Base-by-base conservation (phyloP, 2,113 vertebrate species). In the Calcarius ornatus region DNA sequence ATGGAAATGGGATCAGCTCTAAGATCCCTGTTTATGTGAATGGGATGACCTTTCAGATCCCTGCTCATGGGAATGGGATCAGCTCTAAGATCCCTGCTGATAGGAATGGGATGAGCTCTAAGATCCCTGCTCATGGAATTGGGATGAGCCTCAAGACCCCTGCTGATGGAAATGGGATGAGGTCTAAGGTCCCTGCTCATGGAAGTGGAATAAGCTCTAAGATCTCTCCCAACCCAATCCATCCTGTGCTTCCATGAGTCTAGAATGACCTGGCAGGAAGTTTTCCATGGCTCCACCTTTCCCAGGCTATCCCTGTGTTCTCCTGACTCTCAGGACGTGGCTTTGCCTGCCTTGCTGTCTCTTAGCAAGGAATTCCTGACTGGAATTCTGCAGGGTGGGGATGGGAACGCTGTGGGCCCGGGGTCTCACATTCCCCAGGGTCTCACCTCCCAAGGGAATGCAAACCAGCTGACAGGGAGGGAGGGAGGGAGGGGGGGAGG, bases 261-360 rank as follows among this genome's bases (percentile, higher is more conserved):
- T 13, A 2, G 8, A 16, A 22, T 2, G n/a, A 18, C 2, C 43
- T 21, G 24, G 24, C n/a, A 5, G 82, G 48, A 40, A 12, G 63
- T 35, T 90, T 65, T 54, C 89, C 22, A 0, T 5, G 31, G 38
- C 1, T 57, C 27, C 7, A 0, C 22, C 37, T 19, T 35, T 25
- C 42, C 86, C 33, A 7, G 31, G 50, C 11, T 19, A 0, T 28
- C 38, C 11, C 13, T 0, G 1, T 21, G 38, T 21, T 31, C 15
- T 22, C n/a, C 9, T 21, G 56, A 5, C 51, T 21, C 70, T 57
- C 18, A 0, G 70, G 7, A 10, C 0, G 0, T 9, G 42, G 17
- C 53, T 69, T 23, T 75, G 31, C 33, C 37, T 1, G 18, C 0
- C 0, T 3, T 1, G 0, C 10, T 7, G 8, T 31, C 37, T 45